Evolutionary conservation across 2,113 vertebrate species (phyloP).

Genomic region (Psittacus erithacus): DNA sequence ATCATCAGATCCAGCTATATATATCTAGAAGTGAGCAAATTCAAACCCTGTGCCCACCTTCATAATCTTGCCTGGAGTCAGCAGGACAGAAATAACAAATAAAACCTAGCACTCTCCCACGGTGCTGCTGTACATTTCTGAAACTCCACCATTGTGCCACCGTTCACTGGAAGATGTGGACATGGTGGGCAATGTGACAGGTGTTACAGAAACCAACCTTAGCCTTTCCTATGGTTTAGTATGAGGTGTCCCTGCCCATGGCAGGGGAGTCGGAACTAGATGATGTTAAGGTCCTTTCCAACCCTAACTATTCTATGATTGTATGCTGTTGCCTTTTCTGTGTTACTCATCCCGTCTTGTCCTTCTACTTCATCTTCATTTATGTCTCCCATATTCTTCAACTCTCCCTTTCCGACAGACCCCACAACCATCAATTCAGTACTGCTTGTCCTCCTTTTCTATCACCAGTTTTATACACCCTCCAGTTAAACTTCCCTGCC

Average conservation of each 20-base stretch:
- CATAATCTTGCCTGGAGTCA: neutral
- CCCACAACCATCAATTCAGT: slow-evolving; percentile 24
- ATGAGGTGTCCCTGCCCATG: neutral
- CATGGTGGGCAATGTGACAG: neutral
- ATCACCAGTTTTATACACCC: neutral
- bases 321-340: neutral
- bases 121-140: neutral
- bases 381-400: slow-evolving; percentile 31
- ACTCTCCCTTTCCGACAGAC: neutral
- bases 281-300: neutral
- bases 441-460: neutral
- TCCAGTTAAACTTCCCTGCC: neutral
- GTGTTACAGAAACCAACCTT: neutral
- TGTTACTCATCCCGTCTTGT: neutral
- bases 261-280: neutral
- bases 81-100: neutral
- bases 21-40: neutral
- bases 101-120: neutral
- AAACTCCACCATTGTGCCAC: neutral
- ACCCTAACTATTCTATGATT: neutral
- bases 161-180: neutral
- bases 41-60: neutral
- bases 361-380: neutral
- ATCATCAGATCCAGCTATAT: neutral
- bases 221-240: neutral